phyloP scores from a whole-genome alignment of 2,113 vertebrate species.

The Oxyruncus cristatus region DNA sequence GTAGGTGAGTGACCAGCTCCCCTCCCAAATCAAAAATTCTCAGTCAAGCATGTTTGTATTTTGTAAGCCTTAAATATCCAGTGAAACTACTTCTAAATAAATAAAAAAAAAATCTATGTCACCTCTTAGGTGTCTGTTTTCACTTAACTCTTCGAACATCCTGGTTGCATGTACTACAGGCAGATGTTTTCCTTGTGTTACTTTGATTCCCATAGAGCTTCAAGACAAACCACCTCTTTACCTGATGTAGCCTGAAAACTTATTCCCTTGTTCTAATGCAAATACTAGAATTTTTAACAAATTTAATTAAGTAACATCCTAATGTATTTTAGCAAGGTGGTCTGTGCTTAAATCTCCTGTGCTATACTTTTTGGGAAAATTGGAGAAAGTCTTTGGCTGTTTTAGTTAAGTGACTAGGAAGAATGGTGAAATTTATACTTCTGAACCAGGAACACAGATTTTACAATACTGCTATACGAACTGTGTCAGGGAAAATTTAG shows the following conservation, averaged over 20 bases:
- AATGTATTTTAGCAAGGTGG: not conserved
- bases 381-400: not conserved
- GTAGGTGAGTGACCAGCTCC: not conserved
- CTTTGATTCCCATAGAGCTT: not conserved
- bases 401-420: not conserved
- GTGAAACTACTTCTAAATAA: not conserved
- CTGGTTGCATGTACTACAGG: fast-evolving
- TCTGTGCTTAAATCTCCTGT: not conserved
- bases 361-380: not conserved
- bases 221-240: not conserved
- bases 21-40: not conserved
- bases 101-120: not conserved
- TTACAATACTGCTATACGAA: not conserved
- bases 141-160: not conserved
- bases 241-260: not conserved
- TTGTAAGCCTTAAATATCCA: not conserved
- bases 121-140: not conserved
- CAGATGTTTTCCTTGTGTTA: not conserved
- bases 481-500: not conserved
- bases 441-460: not conserved
- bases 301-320: not conserved
- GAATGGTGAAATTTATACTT: not conserved
- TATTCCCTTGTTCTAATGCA: not conserved
- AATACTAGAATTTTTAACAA: not conserved
- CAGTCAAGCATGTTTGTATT: not conserved